Evolutionary conservation across 1,140 invertebrate species (phyloP).

Genomic region (Atta cephalotes): DNA sequence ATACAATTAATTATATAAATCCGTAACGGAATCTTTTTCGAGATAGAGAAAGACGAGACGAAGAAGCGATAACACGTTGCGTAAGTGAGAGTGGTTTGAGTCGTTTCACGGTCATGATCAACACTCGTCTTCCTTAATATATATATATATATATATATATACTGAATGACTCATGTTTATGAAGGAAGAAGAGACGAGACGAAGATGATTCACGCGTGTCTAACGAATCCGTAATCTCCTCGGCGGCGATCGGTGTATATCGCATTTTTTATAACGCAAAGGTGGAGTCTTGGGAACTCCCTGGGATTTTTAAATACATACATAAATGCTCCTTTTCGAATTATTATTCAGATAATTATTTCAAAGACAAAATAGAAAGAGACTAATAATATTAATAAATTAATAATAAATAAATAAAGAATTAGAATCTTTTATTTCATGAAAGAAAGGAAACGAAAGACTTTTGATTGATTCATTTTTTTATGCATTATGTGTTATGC

Average conservation of each 20-base stretch:
- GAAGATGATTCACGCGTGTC: constrained; percentile 28
- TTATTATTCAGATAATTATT: neutral
- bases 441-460: no score
- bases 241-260: neutral
- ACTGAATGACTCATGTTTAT: constrained; percentile 45
- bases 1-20: constrained; percentile 4
- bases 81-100: constrained; percentile 33
- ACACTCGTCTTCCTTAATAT: constrained; percentile 36
- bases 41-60: constrained; percentile 17
- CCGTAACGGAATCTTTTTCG: neutral
- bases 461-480: no score
- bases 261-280: neutral
- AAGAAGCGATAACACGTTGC: constrained; percentile 33
- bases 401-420: no score
- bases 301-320: neutral
- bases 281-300: neutral
- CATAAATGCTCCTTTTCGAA: neutral
- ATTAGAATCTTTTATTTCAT: no score
- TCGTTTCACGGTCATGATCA: constrained; percentile 58
- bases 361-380: neutral
- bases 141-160: neutral
- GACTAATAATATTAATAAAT: neutral
- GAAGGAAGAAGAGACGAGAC: constrained; percentile 44
- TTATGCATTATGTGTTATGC: no score
- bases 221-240: neutral